Evolutionary conservation across 2,888 invertebrate species (phyloP).

Genomic region (Venusia cambrica): DNA sequence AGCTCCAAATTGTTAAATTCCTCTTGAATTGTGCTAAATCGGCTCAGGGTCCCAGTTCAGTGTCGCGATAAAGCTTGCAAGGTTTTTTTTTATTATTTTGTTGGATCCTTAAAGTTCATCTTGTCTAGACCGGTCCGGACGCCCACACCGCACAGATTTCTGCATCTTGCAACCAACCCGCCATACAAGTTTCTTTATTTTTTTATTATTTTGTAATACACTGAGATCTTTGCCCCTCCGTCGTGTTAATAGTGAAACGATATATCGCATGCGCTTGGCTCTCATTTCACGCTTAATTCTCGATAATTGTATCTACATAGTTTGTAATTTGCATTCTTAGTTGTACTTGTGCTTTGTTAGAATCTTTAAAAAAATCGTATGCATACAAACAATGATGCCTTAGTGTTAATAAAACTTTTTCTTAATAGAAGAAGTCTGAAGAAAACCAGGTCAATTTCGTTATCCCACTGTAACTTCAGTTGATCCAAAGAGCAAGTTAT

Average conservation of each 20-base stretch:
- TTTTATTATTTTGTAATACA: constrained; percentile 73
- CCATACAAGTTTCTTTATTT: constrained; percentile 75
- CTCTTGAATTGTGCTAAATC: constrained; percentile 37
- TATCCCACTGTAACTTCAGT: too few relatives aligned
- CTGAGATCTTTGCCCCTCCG: constrained; percentile 60
- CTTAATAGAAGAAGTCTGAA: too few relatives aligned
- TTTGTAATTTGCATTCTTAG: constrained; percentile 4
- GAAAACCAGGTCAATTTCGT: too few relatives aligned
- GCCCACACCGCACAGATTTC: constrained; percentile 76
- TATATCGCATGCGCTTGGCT: constrained; percentile 34
- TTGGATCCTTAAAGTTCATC: constrained; percentile 76
- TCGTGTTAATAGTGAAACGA: constrained; percentile 62
- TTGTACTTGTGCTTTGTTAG: too few relatives aligned
- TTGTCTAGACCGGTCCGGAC: constrained; percentile 74
- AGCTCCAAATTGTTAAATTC: constrained; percentile 26
- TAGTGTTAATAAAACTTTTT: too few relatives aligned
- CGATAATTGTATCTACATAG: constrained; percentile 10
- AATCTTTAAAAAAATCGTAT: too few relatives aligned
- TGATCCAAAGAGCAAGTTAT: too few relatives aligned
- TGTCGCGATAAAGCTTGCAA: constrained; percentile 57
- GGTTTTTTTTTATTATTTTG: constrained; percentile 73
- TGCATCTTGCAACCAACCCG: constrained; percentile 76
- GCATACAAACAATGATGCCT: too few relatives aligned
- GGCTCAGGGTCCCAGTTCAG: constrained; percentile 45
- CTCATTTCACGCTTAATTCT: constrained; percentile 12